Evolutionary conservation across 2,113 vertebrate genomes (phyloP).

Genomic region (Eubucco bourcierii): DNA sequence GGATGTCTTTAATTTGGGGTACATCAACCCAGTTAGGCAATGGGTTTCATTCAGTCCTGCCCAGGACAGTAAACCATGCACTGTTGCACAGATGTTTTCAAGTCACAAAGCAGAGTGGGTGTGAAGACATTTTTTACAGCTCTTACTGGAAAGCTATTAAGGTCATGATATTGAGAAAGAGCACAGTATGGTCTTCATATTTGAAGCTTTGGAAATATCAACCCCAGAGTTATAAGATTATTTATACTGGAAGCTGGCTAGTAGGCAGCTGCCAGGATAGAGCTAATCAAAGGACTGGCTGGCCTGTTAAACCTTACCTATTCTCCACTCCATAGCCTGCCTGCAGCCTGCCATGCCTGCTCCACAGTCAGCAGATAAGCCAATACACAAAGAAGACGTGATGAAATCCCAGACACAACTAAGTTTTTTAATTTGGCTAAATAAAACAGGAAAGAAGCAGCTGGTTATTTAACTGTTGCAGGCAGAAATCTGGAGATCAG

Average conservation of each 20-base stretch:
- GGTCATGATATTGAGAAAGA: constrained; percentile 60
- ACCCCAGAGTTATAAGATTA: constrained; percentile 12
- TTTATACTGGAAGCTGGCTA: constrained; percentile 58
- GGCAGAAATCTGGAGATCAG: not conserved
- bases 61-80: constrained; percentile 4
- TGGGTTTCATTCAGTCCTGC: not conserved
- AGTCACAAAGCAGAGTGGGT: not conserved
- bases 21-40: constrained; percentile 45
- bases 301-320: constrained; percentile 13
- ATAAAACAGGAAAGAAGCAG: not conserved
- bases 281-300: constrained; percentile 16
- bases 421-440: not conserved
- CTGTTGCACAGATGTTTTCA: constrained; percentile 43
- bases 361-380: not conserved
- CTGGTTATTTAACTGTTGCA: not conserved
- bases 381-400: not conserved
- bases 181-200: constrained; percentile 59
- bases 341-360: not conserved
- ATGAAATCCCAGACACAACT: not conserved
- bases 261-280: constrained; percentile 40
- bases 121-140: not conserved
- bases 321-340: not conserved
- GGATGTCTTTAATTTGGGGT: constrained; percentile 3
- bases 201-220: constrained; percentile 60
- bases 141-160: constrained; percentile 66